A percentile compares a stretch with the other conserved stretches of the same genome.
phyloP scores from a whole-genome alignment of 2,113 vertebrate species.

The Notarius quadriscutis region DNA sequence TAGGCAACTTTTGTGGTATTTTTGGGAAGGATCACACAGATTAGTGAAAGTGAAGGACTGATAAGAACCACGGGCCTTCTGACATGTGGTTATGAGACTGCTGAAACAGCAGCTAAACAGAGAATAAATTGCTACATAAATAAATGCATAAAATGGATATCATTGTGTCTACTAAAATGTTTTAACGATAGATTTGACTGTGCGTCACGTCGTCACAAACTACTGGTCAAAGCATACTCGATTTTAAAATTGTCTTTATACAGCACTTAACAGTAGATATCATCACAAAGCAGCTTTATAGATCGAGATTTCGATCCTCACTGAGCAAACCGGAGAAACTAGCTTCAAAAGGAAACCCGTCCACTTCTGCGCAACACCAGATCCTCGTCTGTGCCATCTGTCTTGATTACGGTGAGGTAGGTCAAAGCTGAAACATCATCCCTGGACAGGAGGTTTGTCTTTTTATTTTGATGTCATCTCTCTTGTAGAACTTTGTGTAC shows the following conservation, averaged over 20 bases:
- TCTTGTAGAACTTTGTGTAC: background rate
- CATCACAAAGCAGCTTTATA: background rate
- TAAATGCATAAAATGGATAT: constrained; percentile 79
- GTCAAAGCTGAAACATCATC: background rate
- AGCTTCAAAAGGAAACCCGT: background rate
- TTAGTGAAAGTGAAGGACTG: constrained; percentile 70
- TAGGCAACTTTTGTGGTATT: constrained; percentile 76
- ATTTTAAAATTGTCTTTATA: background rate
- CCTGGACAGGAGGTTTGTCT: background rate
- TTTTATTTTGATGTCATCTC: background rate
- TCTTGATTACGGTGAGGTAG: background rate
- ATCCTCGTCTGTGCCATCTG: background rate
- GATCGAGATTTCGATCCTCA: background rate
- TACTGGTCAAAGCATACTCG: background rate
- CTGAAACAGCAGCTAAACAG: constrained; percentile 76
- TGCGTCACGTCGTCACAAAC: background rate
- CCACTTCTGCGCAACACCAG: background rate
- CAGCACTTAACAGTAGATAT: background rate
- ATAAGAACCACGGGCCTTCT: constrained; percentile 68
- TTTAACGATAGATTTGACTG: constrained; percentile 53
- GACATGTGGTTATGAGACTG: constrained; percentile 75
- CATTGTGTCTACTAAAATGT: constrained; percentile 71
- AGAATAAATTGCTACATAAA: constrained; percentile 80
- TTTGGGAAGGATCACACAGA: constrained; percentile 74
- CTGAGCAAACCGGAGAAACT: background rate